Conservation (phyloP, 2,797 vertebrate genomes). For the Telmatherina bonti region DNA sequence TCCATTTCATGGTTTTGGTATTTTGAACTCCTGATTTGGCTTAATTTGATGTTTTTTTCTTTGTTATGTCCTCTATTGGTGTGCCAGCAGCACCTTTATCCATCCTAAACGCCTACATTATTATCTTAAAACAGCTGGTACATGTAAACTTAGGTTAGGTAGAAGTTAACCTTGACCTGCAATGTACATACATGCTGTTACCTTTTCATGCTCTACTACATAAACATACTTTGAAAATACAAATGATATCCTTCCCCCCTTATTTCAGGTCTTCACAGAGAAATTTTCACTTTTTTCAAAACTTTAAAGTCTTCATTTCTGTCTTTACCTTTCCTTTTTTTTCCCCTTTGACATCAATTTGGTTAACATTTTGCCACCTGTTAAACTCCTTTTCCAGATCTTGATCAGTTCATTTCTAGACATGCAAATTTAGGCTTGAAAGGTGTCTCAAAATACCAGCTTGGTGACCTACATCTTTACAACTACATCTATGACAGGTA, state of each 20-base stretch:
- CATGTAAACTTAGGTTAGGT: background rate
- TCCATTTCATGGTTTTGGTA: conserved; percentile 26
- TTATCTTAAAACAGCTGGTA: conserved; percentile 13
- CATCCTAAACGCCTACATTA: background rate
- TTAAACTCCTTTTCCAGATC: background rate
- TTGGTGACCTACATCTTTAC: background rate
- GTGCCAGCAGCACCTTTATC: conserved; percentile 24
- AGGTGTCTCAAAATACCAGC: background rate
- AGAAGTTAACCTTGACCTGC: background rate
- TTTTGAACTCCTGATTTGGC: conserved; percentile 18
- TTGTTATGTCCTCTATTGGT: conserved; percentile 5
- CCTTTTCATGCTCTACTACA: background rate
- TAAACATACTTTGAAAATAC: too few relatives aligned
- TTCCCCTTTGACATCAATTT: background rate
- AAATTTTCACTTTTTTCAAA: background rate
- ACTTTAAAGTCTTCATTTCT: background rate
- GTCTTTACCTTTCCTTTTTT: background rate
- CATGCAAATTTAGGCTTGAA: background rate
- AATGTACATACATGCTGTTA: background rate
- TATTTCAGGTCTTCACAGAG: background rate
- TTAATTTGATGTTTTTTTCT: conserved; percentile 3
- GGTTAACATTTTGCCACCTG: background rate
- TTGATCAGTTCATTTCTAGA: background rate
- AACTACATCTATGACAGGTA: background rate
- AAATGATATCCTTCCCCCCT: too few relatives aligned